Conservation (phyloP, 1,140 invertebrate species). For the Saxidomus purpurata region DNA sequence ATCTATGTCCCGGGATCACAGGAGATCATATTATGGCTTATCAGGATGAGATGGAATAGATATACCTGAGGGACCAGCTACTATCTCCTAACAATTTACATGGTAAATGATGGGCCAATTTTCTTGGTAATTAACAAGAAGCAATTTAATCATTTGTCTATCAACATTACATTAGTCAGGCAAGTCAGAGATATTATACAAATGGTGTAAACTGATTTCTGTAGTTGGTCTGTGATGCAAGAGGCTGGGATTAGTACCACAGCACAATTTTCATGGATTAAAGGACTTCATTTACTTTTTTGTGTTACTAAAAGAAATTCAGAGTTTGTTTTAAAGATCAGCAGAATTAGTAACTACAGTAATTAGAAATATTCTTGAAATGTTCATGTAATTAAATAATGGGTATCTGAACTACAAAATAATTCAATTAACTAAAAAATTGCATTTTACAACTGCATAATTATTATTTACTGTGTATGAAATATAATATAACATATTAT, state of each 20-base stretch:
- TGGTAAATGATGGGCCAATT: constrained; percentile 29
- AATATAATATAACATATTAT: too few species aligned
- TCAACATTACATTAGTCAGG: constrained; percentile 21
- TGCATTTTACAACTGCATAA: too few species aligned
- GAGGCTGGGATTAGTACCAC: not conserved
- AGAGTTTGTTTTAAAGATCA: too few species aligned
- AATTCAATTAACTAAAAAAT: too few species aligned
- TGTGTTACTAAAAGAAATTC: too few species aligned
- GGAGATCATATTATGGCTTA: not conserved
- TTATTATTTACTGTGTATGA: too few species aligned
- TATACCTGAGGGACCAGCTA: constrained; percentile 3
- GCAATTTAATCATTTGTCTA: constrained; percentile 11
- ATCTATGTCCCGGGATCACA: not conserved
- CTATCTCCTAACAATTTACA: constrained; percentile 4
- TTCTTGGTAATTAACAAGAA: constrained; percentile 22
- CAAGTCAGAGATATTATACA: not conserved
- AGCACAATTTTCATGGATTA: too few species aligned
- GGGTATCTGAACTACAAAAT: too few species aligned
- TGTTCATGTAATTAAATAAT: too few species aligned
- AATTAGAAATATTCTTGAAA: too few species aligned
- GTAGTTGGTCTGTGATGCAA: not conserved
- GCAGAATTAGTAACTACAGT: too few species aligned
- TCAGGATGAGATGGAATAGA: not conserved
- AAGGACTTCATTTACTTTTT: too few species aligned
- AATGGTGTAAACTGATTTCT: not conserved